Evolutionary conservation across 1,140 invertebrate species (phyloP), one percentile per base, ranked within the genome.

Genomic region (Euschistus heros): DNA sequence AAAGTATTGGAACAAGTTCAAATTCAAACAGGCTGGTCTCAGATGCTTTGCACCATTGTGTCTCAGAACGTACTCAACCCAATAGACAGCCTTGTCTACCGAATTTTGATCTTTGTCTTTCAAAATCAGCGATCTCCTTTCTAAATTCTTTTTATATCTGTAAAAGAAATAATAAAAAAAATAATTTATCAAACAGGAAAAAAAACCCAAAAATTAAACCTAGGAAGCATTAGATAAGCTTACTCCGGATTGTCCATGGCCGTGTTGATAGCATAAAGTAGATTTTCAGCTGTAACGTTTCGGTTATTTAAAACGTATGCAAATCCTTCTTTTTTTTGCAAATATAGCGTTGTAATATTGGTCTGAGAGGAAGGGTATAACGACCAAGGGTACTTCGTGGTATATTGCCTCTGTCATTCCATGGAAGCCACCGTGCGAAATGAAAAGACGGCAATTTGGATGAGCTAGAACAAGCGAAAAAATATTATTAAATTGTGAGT

Each of bases 381-480:
- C 85, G 22, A 89, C 73, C 0, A 88, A 75, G 0, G 87, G 87
- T 17, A 84, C 81, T 71, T 81, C 81, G 68, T 84, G 81, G 74
- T 84, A 84, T n/a, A 88, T 74, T 2, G 85, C 81, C 74, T 90
- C 88, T 65, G 84, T 82, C 10, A 84, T 77, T 65, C 86, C 86
- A n/a, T 85, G 75, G 22, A 84, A 72, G 17, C 87, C 88, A 17
- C 84, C 86, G 70, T 89, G 86, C 2, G 85, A 85, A 27, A 90
- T 82, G 67, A 90, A 86, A 0, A 80, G 26, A 50, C 33, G 33
- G 33, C 33, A 37, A 37, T 37, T 37, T 10, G 5, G 33, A 37
- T 37, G 33, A 37, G 33, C 33, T 37, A 10, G 13, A 37, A 37
- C 33, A 37, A 37, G 5, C n/a, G n/a, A n/a, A n/a, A n/a, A n/a